Base-by-base conservation (phyloP, 1,140 invertebrate species). In the Dreissena polymorpha region DNA sequence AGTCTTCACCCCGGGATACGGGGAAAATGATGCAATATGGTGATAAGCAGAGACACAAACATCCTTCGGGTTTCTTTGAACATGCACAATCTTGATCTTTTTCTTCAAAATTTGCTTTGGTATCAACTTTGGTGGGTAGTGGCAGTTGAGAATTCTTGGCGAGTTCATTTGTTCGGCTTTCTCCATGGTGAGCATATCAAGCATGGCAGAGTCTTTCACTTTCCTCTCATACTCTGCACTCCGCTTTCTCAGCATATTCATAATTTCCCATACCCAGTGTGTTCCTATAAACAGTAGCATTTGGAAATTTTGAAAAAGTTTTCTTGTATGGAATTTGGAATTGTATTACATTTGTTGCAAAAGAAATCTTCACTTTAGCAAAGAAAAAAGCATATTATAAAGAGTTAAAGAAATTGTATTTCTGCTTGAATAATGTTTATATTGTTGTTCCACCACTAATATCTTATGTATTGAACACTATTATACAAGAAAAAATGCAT, bases 231-330 rank as follows among this genome's bases (percentile, higher is more conserved):
- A 70, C 23, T 79, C 64, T 27, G 76, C 64, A 14, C 14, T 50
- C 21, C 21, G 50, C 12, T 57, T 8, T 57, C 50, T 21, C 39
- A 79, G 49, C 76, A 79, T 79, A 7, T 18, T 21, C 18, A 79
- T 12, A 8, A 79, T 79, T 23, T 79, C 76, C 76, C 76, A 79
- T 10, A 70, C 53, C 76, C 76, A 79, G 23, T 79, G 76, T 3
- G 76, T 79, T 21, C 76, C 76, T 79, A 27, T 49, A 65, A 49
- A 13, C 39, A 39, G 39, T 39, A 39, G 2, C 8, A 8, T 39
- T 39, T 2, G 39, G 39, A 39, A 39, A 39, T 39, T 2, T 39
- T 39, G 39, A 5, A 39, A 8, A 39, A 5, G 39, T 39, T 39
- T 39, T 39, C 39, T 39, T 39, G 2, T 39, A 39, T 39, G 8